Percentiles rank a stretch among this genome's conserved stretches.
These are phyloP conservation scores for Ennomos quercinarius DNA, from an alignment of 2,888 invertebrate genomes.

Conservation along the genomic window DNA sequence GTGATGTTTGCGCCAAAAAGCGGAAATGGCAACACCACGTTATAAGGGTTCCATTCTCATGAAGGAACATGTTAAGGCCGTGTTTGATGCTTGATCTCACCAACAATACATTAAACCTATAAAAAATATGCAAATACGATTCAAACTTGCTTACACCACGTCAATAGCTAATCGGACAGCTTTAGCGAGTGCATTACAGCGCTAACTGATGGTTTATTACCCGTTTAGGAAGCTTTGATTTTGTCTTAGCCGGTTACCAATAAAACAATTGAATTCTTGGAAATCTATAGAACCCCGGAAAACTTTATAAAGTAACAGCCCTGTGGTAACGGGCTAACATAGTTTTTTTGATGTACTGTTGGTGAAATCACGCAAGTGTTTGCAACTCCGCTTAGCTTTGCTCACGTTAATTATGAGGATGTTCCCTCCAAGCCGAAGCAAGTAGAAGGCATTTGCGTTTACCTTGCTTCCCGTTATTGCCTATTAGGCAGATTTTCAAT, in stretches of 20 bases:
- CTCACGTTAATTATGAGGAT: slow-evolving; percentile 1
- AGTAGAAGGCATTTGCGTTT: neutral
- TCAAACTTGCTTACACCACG: no score
- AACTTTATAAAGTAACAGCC: no score
- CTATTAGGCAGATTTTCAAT: neutral
- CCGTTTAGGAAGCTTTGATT: no score
- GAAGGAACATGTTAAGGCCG: slow-evolving; percentile 2
- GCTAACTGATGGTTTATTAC: no score
- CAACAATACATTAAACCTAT: neutral
- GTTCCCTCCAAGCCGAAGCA: slow-evolving; percentile 10
- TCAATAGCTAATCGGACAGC: no score
- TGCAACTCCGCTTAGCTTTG: slow-evolving; percentile 20
- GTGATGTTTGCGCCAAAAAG: neutral
- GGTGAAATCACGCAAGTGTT: slow-evolving; percentile 5
- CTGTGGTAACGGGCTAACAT: no score
- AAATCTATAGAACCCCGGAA: no score
- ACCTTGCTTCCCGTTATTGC: neutral
- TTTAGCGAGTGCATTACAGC: no score
- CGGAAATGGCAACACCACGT: neutral
- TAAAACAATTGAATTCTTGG: no score
- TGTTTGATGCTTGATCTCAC: slow-evolving; percentile 6
- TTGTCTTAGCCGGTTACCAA: no score
- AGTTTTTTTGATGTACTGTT: slow-evolving; percentile 2
- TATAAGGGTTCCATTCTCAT: slow-evolving; percentile 6
- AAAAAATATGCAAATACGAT: no score